These are phyloP conservation scores for Poecilobothrus nobilitatus DNA, from an alignment of 2,888 invertebrate species.

Conservation along the genomic window DNA sequence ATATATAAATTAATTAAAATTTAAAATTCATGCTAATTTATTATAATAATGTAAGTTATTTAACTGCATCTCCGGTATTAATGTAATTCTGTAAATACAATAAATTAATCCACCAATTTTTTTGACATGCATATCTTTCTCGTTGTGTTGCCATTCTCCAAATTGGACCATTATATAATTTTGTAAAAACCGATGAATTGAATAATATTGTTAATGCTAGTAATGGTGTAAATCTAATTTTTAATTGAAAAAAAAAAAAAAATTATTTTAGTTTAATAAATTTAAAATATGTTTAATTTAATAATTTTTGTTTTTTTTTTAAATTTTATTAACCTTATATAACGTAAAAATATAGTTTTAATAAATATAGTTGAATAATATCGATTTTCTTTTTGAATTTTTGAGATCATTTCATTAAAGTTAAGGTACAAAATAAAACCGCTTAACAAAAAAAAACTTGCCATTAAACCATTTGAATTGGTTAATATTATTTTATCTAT, in stretches of 20 bases:
- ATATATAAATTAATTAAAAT: no score
- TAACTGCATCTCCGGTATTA: no score
- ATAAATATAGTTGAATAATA: slow-evolving; percentile 28
- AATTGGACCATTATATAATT: slow-evolving; percentile 28
- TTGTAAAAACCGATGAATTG: slow-evolving; percentile 37
- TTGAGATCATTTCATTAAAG: slow-evolving; percentile 11
- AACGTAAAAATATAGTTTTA: slow-evolving; percentile 35
- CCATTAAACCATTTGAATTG: slow-evolving; percentile 48
- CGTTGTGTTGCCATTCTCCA: no score
- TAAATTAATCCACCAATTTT: no score
- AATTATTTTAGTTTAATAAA: background rate
- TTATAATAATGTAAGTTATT: no score
- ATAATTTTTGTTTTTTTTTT: no score
- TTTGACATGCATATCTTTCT: no score
- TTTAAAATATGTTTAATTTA: no score
- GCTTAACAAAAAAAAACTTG: slow-evolving; percentile 50
- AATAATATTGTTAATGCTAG: slow-evolving; percentile 30
- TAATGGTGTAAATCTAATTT: slow-evolving; percentile 31
- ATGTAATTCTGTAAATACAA: no score
- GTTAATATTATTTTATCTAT: slow-evolving; percentile 34
- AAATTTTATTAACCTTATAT: slow-evolving; percentile 27
- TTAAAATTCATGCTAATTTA: no score
- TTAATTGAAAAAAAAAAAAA: no score
- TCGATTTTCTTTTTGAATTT: background rate
- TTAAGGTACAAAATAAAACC: slow-evolving; percentile 45